Evolutionary conservation across 2,888 invertebrate species (phyloP).

Genomic region (Elysia crispata): DNA sequence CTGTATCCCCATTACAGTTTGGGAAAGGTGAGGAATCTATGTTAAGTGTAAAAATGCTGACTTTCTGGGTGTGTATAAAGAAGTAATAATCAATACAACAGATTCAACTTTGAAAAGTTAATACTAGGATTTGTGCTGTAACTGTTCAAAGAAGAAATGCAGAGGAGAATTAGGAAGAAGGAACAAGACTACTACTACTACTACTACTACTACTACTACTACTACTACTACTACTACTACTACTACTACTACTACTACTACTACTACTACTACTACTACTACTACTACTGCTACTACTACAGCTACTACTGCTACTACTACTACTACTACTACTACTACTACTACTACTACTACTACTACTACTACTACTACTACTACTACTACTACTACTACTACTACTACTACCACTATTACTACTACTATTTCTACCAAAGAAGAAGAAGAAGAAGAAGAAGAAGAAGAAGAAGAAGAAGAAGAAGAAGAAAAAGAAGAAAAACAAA

Average conservation of each 20-base stretch:
- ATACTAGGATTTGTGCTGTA: too few species aligned
- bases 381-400: constrained; percentile 38
- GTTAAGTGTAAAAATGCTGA: too few species aligned
- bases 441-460: neutral
- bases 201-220: constrained; percentile 4
- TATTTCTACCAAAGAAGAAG: too few species aligned
- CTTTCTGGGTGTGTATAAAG: too few species aligned
- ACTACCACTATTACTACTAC: neutral
- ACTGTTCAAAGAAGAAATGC: too few species aligned
- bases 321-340: constrained; percentile 41
- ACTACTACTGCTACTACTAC: constrained; percentile 28
- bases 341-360: constrained; percentile 40
- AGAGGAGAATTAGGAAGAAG: too few species aligned
- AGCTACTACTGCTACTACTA: constrained; percentile 42
- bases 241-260: constrained; percentile 21
- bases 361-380: constrained; percentile 43
- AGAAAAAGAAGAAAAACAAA: neutral
- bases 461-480: neutral
- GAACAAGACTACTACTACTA: too few species aligned
- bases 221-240: constrained; percentile 12
- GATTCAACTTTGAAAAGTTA: too few species aligned
- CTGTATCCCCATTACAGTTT: too few species aligned
- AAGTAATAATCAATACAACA: too few species aligned
- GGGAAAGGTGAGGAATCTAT: too few species aligned
- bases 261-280: constrained; percentile 26